phyloP scores from a whole-genome alignment of 1,140 invertebrate genomes.

The Nephotettix cincticeps region DNA sequence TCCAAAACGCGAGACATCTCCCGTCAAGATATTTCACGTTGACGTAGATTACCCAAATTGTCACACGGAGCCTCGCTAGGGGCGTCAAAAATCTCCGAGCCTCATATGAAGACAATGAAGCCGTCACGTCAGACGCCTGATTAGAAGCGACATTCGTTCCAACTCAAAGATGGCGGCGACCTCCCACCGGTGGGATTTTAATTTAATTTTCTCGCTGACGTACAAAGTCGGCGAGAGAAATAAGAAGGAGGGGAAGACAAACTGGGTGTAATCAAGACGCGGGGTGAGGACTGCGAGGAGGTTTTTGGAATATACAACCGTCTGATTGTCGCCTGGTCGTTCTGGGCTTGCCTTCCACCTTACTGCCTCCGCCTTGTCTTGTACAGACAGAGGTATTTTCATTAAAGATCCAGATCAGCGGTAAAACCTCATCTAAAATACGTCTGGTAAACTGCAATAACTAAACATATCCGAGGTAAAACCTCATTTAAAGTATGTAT shows the following conservation, averaged over 20 bases:
- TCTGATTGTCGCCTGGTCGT: background rate
- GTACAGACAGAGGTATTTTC: too few relatives aligned
- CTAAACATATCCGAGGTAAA: too few relatives aligned
- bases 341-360: background rate
- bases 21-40: too few relatives aligned
- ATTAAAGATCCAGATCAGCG: too few relatives aligned
- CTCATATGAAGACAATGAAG: background rate
- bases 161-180: background rate
- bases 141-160: conserved; percentile 15
- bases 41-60: background rate
- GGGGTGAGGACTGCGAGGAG: background rate
- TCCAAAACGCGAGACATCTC: too few relatives aligned
- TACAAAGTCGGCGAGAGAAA: background rate
- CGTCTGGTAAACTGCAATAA: too few relatives aligned
- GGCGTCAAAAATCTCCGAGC: conserved; percentile 8
- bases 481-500: too few relatives aligned
- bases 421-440: too few relatives aligned
- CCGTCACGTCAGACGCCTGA: conserved; percentile 3
- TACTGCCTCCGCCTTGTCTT: too few relatives aligned
- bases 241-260: background rate
- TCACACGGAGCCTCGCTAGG: background rate
- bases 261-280: conserved; percentile 11
- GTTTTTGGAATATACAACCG: conserved; percentile 19
- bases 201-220: conserved; percentile 24
- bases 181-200: conserved; percentile 7